Conservation (phyloP, 2,888 invertebrate species). For the Drosophila melanosoma region DNA sequence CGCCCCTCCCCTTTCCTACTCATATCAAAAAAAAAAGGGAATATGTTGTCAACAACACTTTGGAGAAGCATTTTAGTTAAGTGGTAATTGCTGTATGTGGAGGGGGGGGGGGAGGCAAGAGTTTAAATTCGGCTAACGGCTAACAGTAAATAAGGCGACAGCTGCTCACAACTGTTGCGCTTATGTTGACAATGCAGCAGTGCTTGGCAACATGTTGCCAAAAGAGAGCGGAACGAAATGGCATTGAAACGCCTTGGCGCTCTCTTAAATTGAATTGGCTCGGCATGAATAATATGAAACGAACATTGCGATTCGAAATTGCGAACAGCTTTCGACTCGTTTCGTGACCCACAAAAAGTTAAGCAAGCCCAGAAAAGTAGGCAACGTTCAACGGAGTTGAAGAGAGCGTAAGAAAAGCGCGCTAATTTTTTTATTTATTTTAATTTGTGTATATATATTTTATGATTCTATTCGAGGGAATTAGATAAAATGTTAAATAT, state of each 20-base stretch:
- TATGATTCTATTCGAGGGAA: neutral
- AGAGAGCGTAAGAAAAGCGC: neutral
- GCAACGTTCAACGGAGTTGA: constrained; percentile 11
- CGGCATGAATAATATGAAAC: constrained; percentile 1
- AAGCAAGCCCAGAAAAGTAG: constrained; percentile 9
- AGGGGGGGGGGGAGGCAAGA: neutral
- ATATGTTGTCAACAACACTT: constrained; percentile 20
- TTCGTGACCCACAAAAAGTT: constrained; percentile 28
- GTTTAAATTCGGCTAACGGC: constrained; percentile 10
- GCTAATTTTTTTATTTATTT: too few species aligned
- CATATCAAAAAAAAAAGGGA: neutral
- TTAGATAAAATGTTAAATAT: neutral
- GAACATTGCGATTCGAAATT: neutral
- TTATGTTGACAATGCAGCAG: constrained; percentile 29
- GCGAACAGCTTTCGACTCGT: constrained; percentile 3
- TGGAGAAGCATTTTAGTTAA: constrained; percentile 46
- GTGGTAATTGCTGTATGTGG: constrained; percentile 60
- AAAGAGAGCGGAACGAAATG: constrained; percentile 61
- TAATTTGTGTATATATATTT: neutral
- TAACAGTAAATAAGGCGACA: constrained; percentile 11
- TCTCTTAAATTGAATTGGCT: constrained; percentile 27
- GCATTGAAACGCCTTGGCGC: constrained; percentile 48
- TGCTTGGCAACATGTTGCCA: constrained; percentile 69
- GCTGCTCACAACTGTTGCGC: constrained; percentile 69
- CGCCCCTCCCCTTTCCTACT: neutral